Conservation (phyloP, 1,140 invertebrate species). For the Ips typographus region DNA sequence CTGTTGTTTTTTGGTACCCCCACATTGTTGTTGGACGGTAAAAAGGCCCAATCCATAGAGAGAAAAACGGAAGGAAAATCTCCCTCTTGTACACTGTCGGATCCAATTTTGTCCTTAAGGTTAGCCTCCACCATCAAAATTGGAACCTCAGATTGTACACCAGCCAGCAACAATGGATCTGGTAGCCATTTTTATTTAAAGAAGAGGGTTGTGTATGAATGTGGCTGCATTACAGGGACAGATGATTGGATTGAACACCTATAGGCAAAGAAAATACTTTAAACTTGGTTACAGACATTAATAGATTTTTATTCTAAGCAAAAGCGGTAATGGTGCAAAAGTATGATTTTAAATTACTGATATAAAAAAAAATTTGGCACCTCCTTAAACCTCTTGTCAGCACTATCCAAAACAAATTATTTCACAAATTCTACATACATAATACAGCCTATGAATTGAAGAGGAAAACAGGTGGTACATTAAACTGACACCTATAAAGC, state of each 20-base stretch:
- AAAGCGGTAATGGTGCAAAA: conserved; percentile 5
- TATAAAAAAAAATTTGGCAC: conserved; percentile 7
- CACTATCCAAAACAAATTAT: neutral
- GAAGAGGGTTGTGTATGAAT: conserved; percentile 12
- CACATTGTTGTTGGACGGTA: neutral
- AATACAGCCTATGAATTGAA: neutral
- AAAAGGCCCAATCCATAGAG: no score
- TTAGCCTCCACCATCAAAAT: conserved; percentile 18
- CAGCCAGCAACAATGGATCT: neutral
- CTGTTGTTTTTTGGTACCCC: neutral
- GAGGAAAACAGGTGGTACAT: neutral
- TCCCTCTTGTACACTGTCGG: neutral
- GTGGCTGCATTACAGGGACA: conserved; percentile 3
- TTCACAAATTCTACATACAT: neutral
- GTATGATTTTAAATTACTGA: neutral
- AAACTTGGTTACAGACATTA: conserved; percentile 15
- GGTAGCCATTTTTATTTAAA: conserved; percentile 1
- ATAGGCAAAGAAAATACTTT: conserved; percentile 14
- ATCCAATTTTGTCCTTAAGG: conserved; percentile 14
- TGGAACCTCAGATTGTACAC: conserved; percentile 16
- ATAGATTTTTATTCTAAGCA: conserved; percentile 9
- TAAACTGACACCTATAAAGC: no score
- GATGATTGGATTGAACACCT: conserved; percentile 24
- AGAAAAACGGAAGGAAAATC: no score
- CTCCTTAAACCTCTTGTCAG: neutral